Evolutionary conservation across 2,888 invertebrate genomes (phyloP), one percentile per base, ranked within the genome.

Genomic region (Drosophila mimetica): DNA sequence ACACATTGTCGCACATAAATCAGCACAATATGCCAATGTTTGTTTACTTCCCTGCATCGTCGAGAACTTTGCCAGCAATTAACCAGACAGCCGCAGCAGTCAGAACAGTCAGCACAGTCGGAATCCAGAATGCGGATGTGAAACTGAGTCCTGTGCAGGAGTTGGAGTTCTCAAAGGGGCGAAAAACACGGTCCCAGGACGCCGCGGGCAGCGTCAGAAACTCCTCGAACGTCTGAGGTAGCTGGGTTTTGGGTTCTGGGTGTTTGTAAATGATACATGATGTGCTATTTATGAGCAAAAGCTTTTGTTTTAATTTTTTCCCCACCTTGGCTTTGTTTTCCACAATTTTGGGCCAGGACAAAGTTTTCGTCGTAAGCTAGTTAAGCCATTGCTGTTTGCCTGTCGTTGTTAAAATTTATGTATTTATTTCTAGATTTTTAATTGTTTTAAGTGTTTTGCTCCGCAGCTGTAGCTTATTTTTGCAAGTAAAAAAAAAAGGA

Each of bases 51-150:
- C 74, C 64, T 75, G 76, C 81, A 87, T 63, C 63, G 63, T 44
- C 18, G 78, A 82, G 41, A 82, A 90, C 86, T 89, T 88, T 90
- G 86, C 88, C 89, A 91, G 90, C 91, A 91, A 91, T 91, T 91
- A 91, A 91, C 90, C 90, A 90, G 76, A 75, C 82, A 77, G 80
- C 76, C 64, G 64, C 71, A 73, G 58, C 52, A 64, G 64, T 60
- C 44, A 44, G 57, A 57, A 16, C 59, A 61, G 60, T 30, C 44
- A 37, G 57, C 60, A 20, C 46, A 46, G 59, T 47, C 14, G 59
- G 30, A 58, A 14, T 58, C 9, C 8, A 44, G 20, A 58, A 14
- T 58, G 6, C 8, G 60, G 20, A 57, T 58, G 41, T 30, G 34
- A 39, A 57, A 16, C 41, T 9, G 16, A 41, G 32, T 16, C 41